Conservation (phyloP, 92 coral and sea anemone genomes). For the Phymanthus crucifer region DNA sequence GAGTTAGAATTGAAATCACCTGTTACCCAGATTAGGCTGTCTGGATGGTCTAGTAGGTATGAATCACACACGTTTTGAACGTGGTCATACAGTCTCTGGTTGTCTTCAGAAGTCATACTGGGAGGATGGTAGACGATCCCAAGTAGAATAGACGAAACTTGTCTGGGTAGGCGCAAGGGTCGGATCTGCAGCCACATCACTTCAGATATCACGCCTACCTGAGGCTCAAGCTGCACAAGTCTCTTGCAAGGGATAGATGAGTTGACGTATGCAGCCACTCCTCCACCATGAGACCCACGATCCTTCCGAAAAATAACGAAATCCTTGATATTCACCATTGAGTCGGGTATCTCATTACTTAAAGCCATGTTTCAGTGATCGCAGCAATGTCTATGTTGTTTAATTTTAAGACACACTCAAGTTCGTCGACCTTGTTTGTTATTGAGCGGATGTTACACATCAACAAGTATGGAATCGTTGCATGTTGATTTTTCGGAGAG, state of each 20-base stretch:
- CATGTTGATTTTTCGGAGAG: not conserved
- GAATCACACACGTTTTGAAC: constrained; percentile 29
- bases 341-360: constrained; percentile 30
- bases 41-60: constrained; percentile 23
- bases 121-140: constrained; percentile 45
- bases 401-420: constrained; percentile 25
- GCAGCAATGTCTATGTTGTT: constrained; percentile 29
- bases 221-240: constrained; percentile 14
- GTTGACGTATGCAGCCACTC: constrained; percentile 38
- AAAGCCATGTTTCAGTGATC: constrained; percentile 43
- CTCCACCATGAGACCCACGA: constrained; percentile 35
- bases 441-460: too few species aligned
- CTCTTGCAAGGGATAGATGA: constrained; percentile 28
- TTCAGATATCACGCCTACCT: not conserved
- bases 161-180: constrained; percentile 35
- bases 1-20: too few species aligned
- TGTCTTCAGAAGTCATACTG: constrained; percentile 29
- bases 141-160: constrained; percentile 38
- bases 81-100: constrained; percentile 38
- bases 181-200: constrained; percentile 18
- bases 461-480: constrained; percentile 3
- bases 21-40: constrained; percentile 36
- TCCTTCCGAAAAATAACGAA: constrained; percentile 30
- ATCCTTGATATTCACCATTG: constrained; percentile 11
- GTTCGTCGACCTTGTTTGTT: too few species aligned